Conservation (phyloP, 1,140 invertebrate species). For the Gonatopus flavifemur region DNA sequence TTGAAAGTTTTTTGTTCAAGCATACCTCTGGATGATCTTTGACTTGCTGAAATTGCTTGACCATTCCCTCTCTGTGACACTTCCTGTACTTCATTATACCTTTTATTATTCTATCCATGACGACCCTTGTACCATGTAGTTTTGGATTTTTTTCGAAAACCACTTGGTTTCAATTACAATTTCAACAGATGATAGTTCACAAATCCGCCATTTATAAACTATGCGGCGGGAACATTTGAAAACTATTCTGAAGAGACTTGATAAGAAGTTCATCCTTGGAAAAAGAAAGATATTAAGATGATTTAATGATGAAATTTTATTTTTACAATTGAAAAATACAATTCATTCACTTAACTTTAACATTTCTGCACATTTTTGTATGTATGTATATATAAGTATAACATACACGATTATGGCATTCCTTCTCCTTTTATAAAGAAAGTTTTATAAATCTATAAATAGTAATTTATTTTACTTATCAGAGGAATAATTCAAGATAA, state of each 20-base stretch:
- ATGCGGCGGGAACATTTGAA: slow-evolving; percentile 23
- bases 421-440: too few species aligned
- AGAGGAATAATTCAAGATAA: too few species aligned
- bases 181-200: slow-evolving; percentile 24
- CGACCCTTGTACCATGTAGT: slow-evolving; percentile 2
- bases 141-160: not conserved
- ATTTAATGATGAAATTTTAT: slow-evolving; percentile 21
- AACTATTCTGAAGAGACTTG: not conserved
- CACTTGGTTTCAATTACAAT: too few species aligned
- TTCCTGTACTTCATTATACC: slow-evolving; percentile 87
- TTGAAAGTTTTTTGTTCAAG: slow-evolving; percentile 15
- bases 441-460: too few species aligned
- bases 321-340: slow-evolving; percentile 24
- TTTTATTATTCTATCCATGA: slow-evolving; percentile 82
- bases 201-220: slow-evolving; percentile 24
- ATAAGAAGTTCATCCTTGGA: not conserved
- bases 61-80: slow-evolving; percentile 79
- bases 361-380: too few species aligned
- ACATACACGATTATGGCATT: too few species aligned
- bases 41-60: slow-evolving; percentile 87
- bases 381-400: not conserved
- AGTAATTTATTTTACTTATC: too few species aligned
- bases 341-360: slow-evolving; percentile 1
- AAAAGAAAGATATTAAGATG: too few species aligned
- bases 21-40: slow-evolving; percentile 83